Percentiles rank a stretch among this genome's conserved stretches.
These are phyloP conservation scores for Camponotus fellah DNA, from an alignment of 2,888 invertebrate species.

Conservation along the genomic window DNA sequence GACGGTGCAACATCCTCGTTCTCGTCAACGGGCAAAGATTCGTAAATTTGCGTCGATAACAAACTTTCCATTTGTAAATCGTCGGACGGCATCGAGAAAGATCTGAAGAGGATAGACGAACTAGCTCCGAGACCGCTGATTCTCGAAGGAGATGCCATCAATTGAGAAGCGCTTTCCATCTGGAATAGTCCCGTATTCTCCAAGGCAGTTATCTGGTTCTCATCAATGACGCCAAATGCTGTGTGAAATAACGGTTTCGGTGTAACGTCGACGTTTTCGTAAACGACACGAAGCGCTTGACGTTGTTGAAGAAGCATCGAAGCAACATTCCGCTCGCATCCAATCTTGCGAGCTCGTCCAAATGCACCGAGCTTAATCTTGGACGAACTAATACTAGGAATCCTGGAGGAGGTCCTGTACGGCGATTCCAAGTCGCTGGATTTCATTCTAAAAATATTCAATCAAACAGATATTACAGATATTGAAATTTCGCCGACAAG, in stretches of 20 bases:
- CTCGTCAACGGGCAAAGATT: background rate
- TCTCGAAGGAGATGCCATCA: constrained; percentile 48
- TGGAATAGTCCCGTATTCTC: constrained; percentile 66
- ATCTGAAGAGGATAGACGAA: constrained; percentile 55
- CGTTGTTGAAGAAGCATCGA: constrained; percentile 72
- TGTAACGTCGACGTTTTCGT: constrained; percentile 85
- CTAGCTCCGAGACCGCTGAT: constrained; percentile 37
- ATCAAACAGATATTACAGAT: background rate
- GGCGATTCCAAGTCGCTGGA: constrained; percentile 29
- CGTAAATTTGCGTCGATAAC: constrained; percentile 63
- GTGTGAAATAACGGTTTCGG: constrained; percentile 85
- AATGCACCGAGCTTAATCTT: constrained; percentile 45
- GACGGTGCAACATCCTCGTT: constrained; percentile 75
- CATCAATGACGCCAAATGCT: constrained; percentile 80
- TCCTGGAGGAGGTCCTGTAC: constrained; percentile 30
- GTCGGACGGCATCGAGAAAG: constrained; percentile 54
- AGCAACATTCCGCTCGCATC: constrained; percentile 55
- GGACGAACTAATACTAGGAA: constrained; percentile 55
- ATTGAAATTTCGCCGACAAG: background rate
- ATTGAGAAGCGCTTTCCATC: constrained; percentile 46
- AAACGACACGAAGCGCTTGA: constrained; percentile 70
- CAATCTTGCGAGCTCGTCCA: constrained; percentile 44
- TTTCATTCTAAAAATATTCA: constrained; percentile 51
- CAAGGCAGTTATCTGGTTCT: constrained; percentile 78
- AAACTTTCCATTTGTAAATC: constrained; percentile 74